Evolutionary conservation across 2,113 vertebrate species (phyloP).

Genomic region (chimpanzee (Pan troglodytes)): NHGRI_mPanTro3-v2.1_pri NC_072410.2:122619001-122619500

Average conservation of each 20-base stretch:
- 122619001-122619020: slow-evolving; percentile 98
- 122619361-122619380: background rate
- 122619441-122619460: too few species aligned
- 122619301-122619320: background rate
- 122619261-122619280: background rate
- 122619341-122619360: background rate
- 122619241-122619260: background rate
- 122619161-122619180: background rate
- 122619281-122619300: background rate
- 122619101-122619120: background rate
- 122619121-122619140: background rate
- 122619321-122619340: background rate
- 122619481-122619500: too few species aligned
- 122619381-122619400: too few species aligned
- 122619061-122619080: background rate
- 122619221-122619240: background rate
- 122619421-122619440: too few species aligned
- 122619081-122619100: accelerated
- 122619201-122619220: background rate
- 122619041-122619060: background rate
- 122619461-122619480: too few species aligned
- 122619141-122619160: background rate
- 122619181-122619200: background rate
- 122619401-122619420: too few species aligned
- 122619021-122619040: slow-evolving; percentile 52